Percentiles rank a stretch among this genome's conserved stretches.
Evolutionary conservation across 2,113 vertebrate genomes (phyloP).

Genomic region (Puntigrus tetrazona): DNA sequence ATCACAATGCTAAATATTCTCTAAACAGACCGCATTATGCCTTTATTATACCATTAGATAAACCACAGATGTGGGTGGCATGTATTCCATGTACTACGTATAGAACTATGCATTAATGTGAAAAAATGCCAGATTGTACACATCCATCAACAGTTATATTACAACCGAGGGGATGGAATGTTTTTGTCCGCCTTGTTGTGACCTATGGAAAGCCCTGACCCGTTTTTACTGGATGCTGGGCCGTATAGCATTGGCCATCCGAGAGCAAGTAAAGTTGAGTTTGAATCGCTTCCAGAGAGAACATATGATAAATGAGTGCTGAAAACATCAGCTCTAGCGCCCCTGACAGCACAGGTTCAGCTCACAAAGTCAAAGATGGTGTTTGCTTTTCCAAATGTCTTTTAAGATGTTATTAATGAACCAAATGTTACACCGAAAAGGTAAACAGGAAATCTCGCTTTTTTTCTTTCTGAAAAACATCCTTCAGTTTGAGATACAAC

Average conservation of each 20-base stretch:
- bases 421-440: slow-evolving; percentile 25
- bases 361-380: slow-evolving; percentile 41
- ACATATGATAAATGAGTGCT: slow-evolving; percentile 43
- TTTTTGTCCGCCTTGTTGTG: slow-evolving; percentile 38
- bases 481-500: not conserved
- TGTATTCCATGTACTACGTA: not conserved
- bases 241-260: slow-evolving; percentile 3
- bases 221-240: slow-evolving; percentile 24
- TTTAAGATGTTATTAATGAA: slow-evolving; percentile 59
- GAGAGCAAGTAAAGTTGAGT: slow-evolving; percentile 31
- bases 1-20: slow-evolving; percentile 32
- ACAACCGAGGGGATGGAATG: slow-evolving; percentile 36
- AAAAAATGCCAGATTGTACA: slow-evolving; percentile 52
- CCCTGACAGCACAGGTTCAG: slow-evolving; percentile 36
- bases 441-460: slow-evolving; percentile 14
- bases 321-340: slow-evolving; percentile 39
- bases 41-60: slow-evolving; percentile 29
- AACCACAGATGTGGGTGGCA: not conserved
- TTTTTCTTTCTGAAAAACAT: not conserved
- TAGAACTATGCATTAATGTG: slow-evolving; percentile 32
- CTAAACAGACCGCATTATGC: not conserved
- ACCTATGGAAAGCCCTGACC: slow-evolving; percentile 24
- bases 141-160: slow-evolving; percentile 50
- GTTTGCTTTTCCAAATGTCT: slow-evolving; percentile 54
- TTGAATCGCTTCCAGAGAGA: slow-evolving; percentile 44